Evolutionary conservation across 2,797 vertebrate species (phyloP).

Genomic region (Glossophaga mutica): DNA sequence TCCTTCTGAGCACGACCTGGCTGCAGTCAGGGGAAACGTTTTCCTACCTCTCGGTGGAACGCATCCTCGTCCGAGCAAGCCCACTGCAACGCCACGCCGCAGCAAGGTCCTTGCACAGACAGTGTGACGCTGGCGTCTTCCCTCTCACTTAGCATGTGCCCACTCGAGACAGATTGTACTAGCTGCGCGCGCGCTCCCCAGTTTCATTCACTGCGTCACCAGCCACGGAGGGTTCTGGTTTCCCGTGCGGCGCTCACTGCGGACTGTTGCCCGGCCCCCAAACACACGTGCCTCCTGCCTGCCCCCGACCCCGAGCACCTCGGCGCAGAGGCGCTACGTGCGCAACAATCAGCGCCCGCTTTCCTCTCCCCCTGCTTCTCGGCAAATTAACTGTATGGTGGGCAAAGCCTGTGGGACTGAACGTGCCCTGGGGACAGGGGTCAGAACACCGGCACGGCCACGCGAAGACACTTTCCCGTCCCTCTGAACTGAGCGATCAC

Average conservation of each 20-base stretch:
- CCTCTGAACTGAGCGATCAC: too few relatives aligned
- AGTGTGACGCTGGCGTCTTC: slow-evolving; percentile 56
- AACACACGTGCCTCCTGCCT: slow-evolving; percentile 54
- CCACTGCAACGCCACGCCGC: slow-evolving; percentile 71
- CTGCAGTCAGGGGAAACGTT: slow-evolving; percentile 57
- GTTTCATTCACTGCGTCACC: slow-evolving; percentile 70
- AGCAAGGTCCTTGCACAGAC: slow-evolving; percentile 72
- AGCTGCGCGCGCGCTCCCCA: slow-evolving; percentile 61
- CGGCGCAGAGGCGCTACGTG: slow-evolving; percentile 37
- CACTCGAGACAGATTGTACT: slow-evolving; percentile 67
- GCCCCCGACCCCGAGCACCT: slow-evolving; percentile 46
- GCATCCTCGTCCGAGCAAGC: slow-evolving; percentile 67
- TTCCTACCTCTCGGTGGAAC: slow-evolving; percentile 70
- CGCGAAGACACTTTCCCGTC: background rate
- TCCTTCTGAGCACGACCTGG: slow-evolving; percentile 37
- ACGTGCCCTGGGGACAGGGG: background rate
- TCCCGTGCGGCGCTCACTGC: slow-evolving; percentile 41
- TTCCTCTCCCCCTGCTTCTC: background rate
- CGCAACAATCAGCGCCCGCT: background rate
- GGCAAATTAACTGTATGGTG: background rate
- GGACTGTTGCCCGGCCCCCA: slow-evolving; percentile 6
- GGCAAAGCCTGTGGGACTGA: background rate
- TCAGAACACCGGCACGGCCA: background rate
- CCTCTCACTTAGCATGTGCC: slow-evolving; percentile 69
- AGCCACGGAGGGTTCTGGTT: slow-evolving; percentile 52